Evolutionary conservation across 2,888 invertebrate genomes (phyloP).

Genomic region (Diplazon laetatorius): DNA sequence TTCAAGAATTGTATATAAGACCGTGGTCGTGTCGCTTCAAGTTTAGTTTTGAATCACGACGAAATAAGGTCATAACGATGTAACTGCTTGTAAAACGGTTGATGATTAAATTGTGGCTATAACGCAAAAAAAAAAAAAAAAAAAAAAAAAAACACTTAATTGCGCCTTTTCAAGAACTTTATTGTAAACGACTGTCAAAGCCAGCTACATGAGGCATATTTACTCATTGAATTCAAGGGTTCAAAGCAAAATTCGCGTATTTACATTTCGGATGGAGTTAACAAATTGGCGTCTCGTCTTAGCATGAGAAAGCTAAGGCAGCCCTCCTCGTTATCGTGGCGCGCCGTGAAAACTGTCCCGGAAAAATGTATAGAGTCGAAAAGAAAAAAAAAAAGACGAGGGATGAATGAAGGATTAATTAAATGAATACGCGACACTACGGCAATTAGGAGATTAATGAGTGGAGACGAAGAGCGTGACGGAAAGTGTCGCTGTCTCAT

Average conservation of each 20-base stretch:
- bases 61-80: background rate
- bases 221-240: background rate
- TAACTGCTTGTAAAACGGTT: background rate
- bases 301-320: too few relatives aligned
- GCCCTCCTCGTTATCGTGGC: too few relatives aligned
- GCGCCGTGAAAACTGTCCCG: too few relatives aligned
- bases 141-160: too few relatives aligned
- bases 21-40: too few relatives aligned
- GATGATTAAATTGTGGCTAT: background rate
- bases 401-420: constrained; percentile 8
- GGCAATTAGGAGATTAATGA: background rate
- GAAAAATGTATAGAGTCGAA: too few relatives aligned
- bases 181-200: background rate
- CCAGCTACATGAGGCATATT: background rate
- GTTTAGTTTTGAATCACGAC: constrained; percentile 6
- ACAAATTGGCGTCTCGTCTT: background rate
- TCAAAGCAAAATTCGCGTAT: background rate
- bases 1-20: too few relatives aligned
- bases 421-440: constrained; percentile 1
- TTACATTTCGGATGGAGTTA: background rate
- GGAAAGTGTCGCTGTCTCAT: background rate
- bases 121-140: too few relatives aligned
- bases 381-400: background rate
- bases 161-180: background rate
- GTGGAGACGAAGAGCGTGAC: background rate